phyloP scores from a whole-genome alignment of 2,113 vertebrate genomes.

The Boulengeromyrus knoepffleri region DNA sequence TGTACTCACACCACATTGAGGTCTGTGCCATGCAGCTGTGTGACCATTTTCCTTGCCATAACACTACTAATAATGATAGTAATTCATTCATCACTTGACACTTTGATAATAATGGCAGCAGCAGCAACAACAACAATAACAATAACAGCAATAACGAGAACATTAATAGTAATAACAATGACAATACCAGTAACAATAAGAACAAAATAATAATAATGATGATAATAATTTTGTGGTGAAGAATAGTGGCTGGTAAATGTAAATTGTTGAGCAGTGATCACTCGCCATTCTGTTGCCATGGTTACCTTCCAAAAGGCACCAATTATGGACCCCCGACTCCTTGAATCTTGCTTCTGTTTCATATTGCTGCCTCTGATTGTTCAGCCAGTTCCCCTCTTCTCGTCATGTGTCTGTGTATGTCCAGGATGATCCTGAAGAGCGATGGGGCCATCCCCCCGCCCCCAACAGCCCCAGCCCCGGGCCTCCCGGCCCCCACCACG shows the following conservation, averaged over 20 bases:
- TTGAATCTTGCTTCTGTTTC: background rate
- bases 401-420: background rate
- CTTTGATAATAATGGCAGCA: background rate
- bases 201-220: background rate
- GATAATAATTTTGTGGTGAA: background rate
- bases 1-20: background rate
- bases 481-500: constrained; percentile 62
- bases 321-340: background rate
- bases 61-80: background rate
- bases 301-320: background rate
- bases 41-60: background rate
- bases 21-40: background rate
- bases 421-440: constrained; percentile 80
- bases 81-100: background rate
- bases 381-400: background rate
- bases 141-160: background rate
- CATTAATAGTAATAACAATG: background rate
- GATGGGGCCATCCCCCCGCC: constrained; percentile 79
- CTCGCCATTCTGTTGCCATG: background rate
- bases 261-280: constrained; percentile 8
- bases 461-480: constrained; percentile 73
- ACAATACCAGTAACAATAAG: background rate
- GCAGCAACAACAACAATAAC: background rate
- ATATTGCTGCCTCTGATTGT: background rate
- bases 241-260: background rate